Conservation (phyloP, 2,888 invertebrate species). For the Philereme vetulata region DNA sequence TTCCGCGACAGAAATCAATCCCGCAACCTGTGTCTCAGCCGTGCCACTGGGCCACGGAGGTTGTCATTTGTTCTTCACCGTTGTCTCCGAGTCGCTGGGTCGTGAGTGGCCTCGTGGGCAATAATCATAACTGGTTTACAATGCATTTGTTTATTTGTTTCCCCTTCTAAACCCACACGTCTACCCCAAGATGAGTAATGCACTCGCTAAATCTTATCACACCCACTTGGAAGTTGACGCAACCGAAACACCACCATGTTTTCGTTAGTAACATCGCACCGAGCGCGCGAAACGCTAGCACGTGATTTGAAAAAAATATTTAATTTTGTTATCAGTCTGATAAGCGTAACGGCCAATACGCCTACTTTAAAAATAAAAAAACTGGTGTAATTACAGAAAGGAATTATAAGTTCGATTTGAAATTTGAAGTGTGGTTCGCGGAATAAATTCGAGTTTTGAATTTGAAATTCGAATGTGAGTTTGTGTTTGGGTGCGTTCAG, state of each 20-base stretch:
- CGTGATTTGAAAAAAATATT: constrained; percentile 43
- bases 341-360: constrained; percentile 32
- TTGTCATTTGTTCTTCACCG: no score
- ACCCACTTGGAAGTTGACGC: constrained; percentile 50
- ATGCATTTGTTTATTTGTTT: constrained; percentile 2
- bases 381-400: neutral
- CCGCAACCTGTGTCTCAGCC: no score
- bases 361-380: no score
- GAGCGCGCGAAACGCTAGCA: constrained; percentile 49
- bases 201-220: constrained; percentile 35
- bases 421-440: constrained; percentile 10
- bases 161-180: constrained; percentile 2
- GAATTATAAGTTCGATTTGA: constrained; percentile 3
- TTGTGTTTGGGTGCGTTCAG: constrained; percentile 11
- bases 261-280: constrained; percentile 45
- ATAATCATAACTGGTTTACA: no score
- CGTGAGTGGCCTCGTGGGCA: no score
- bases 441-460: neutral
- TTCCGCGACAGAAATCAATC: no score
- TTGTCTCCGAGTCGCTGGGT: no score
- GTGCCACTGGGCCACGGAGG: no score
- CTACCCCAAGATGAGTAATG: constrained; percentile 32
- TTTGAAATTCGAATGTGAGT: constrained; percentile 5
- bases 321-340: constrained; percentile 42
- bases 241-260: constrained; percentile 38